These are phyloP conservation scores for Limonius californicus DNA, from an alignment of 1,140 invertebrate genomes.

Conservation along the genomic window DNA sequence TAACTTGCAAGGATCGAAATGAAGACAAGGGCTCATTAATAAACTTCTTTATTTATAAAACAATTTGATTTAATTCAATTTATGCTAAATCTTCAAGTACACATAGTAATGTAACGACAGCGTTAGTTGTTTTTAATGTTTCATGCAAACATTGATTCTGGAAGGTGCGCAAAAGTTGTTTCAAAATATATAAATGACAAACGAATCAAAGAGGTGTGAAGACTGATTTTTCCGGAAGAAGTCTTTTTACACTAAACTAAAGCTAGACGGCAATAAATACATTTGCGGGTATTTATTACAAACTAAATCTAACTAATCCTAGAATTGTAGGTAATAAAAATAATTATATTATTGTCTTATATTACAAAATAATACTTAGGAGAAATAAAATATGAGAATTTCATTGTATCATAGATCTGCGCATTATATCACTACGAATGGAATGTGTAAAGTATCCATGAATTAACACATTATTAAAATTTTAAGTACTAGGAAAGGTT, in stretches of 20 bases:
- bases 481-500: not conserved
- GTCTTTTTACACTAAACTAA: no score
- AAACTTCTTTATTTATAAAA: conserved; percentile 14
- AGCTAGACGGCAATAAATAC: no score
- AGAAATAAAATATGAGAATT: not conserved
- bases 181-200: no score
- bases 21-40: not conserved
- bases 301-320: no score
- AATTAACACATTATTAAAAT: not conserved
- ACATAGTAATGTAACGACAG: not conserved
- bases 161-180: no score
- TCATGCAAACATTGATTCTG: no score
- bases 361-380: not conserved
- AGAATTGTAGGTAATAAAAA: no score
- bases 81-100: not conserved
- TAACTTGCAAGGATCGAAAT: not conserved
- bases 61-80: not conserved
- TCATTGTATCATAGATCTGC: not conserved
- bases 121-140: not conserved
- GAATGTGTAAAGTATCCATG: not conserved
- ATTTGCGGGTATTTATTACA: no score
- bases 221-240: no score
- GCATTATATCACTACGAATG: not conserved
- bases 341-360: no score
- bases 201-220: no score